A percentile compares a stretch with the other conserved stretches of the same genome.
phyloP scores from a whole-genome alignment of 2,797 vertebrate genomes.

The Microhierax caerulescens region DNA sequence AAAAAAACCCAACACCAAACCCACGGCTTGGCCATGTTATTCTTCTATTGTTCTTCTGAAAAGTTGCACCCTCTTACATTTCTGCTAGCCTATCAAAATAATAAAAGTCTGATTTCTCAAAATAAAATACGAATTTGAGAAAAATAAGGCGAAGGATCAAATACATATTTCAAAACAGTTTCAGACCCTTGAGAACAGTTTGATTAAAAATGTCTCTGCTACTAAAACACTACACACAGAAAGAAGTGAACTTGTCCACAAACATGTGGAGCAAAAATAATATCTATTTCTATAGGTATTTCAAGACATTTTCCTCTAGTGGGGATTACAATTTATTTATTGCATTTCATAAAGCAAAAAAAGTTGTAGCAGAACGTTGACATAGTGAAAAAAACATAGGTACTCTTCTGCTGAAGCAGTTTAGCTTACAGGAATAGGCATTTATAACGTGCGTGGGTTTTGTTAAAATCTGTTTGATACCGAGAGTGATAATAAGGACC shows the following conservation, averaged over 20 bases:
- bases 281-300: background rate
- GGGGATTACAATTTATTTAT: background rate
- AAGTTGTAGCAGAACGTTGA: background rate
- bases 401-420: background rate
- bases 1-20: background rate
- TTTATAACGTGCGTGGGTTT: background rate
- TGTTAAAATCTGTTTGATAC: constrained; percentile 38
- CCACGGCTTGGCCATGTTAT: background rate
- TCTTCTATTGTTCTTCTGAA: constrained; percentile 14
- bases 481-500: background rate
- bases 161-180: background rate
- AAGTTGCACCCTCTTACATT: constrained; percentile 13
- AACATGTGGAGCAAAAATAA: background rate
- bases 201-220: background rate
- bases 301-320: background rate
- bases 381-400: background rate
- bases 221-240: background rate
- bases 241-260: background rate
- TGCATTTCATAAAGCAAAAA: background rate
- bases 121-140: background rate
- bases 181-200: background rate
- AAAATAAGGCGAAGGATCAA: background rate
- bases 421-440: background rate
- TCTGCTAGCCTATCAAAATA: background rate
- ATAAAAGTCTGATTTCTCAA: background rate